Conservation (phyloP, 2,888 invertebrate genomes). For the Agriopis leucophaearia region DNA sequence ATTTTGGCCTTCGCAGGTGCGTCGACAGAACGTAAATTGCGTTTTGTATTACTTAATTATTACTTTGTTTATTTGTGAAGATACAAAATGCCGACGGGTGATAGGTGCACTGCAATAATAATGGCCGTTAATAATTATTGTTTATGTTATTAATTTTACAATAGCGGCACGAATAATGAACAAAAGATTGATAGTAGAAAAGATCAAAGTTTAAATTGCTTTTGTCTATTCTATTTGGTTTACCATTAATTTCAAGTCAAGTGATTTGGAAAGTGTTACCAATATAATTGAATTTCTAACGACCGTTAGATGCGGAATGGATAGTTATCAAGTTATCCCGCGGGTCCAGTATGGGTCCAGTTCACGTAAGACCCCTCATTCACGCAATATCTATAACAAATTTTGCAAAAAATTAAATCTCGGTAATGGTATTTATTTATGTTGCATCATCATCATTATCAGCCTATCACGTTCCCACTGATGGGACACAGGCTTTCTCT, state of each 20-base stretch:
- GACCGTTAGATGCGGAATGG: too few relatives aligned
- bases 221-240: neutral
- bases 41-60: constrained; percentile 36
- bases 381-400: too few relatives aligned
- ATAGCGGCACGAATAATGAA: constrained; percentile 15
- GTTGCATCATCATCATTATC: too few relatives aligned
- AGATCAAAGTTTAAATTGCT: constrained; percentile 14
- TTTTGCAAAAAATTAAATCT: too few relatives aligned
- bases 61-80: constrained; percentile 39
- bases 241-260: neutral
- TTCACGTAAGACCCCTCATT: too few relatives aligned
- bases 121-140: constrained; percentile 32
- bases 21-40: constrained; percentile 31
- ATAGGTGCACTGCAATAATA: constrained; percentile 28
- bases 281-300: too few relatives aligned
- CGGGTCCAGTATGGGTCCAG: too few relatives aligned
- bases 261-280: too few relatives aligned
- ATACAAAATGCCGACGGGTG: constrained; percentile 34
- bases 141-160: constrained; percentile 27
- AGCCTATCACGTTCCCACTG: too few relatives aligned
- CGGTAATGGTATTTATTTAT: too few relatives aligned
- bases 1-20: constrained; percentile 29
- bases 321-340: too few relatives aligned
- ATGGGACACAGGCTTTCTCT: too few relatives aligned
- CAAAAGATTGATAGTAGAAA: constrained; percentile 11